Base-by-base conservation (phyloP, 2,797 vertebrate genomes). In the Pelochelys cantorii region DNA sequence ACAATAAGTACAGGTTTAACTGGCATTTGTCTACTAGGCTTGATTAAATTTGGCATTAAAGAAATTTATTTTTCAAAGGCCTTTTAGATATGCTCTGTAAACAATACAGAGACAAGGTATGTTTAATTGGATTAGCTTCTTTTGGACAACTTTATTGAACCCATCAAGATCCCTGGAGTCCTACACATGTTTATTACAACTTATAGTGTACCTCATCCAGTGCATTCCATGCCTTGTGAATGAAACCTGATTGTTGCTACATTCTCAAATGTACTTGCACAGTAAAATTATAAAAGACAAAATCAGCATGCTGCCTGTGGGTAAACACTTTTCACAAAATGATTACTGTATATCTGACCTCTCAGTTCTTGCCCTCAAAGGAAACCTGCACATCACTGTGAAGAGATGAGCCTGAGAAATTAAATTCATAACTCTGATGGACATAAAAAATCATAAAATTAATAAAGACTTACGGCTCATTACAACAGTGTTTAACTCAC, bases 11-110 rank as follows among this genome's bases (percentile, higher is more conserved):
- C 25, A 20, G 2, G 2, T 65, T 60, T 48, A 53, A n/a, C 22
- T 83, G 34, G 84, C 75, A 75, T 81, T 89, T 3, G 29, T 75
- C 11, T 81, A 3, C 2, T 22, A 85, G 77, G 4, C 2, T 84
- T 88, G 4, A 22, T 89, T 81, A 56, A 10, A 84, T 85, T 52
- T 87, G 86, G 4, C 59, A 81, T 79, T 87, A 14, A 52, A 11
- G 8, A 59, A 71, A 27, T 29, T 82, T 84, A 2, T 54, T 23
- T 57, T 75, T 14, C 31, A 57, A 92, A 79, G 62, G 81, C 14
- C 5, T 0, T 81, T 88, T 52, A 37, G 5, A 20, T 90, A 59
- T 2, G 4, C 25, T 5, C 42, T 29, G 11, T 87, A 4, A 52
- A 71, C 11, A 71, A 37, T 71, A 42, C 42, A 37, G 18, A 37